These are phyloP conservation scores for Ancistrus triradiatus DNA, from an alignment of 2,113 vertebrate species.

Conservation along the genomic window DNA sequence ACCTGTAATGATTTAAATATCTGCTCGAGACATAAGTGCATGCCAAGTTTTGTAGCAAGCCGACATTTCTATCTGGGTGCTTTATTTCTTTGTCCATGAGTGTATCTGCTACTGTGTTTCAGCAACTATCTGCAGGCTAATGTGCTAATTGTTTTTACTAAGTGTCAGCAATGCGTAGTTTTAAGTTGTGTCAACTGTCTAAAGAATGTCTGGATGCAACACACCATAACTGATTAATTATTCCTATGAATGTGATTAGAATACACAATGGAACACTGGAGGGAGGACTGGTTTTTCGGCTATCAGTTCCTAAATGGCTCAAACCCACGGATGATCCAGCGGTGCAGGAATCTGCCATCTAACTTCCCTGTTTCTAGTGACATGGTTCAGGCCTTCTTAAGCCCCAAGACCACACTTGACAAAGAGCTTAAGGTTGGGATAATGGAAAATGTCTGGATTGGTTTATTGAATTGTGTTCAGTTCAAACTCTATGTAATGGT, in stretches of 20 bases:
- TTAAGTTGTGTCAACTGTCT: too few species aligned
- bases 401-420: conserved; percentile 53
- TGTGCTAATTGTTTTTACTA: too few species aligned
- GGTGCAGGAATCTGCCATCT: conserved; percentile 61
- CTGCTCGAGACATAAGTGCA: too few species aligned
- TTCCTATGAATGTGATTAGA: conserved; percentile 52
- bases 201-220: not conserved
- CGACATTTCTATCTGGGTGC: too few species aligned
- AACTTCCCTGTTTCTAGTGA: conserved; percentile 68
- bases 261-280: conserved; percentile 72
- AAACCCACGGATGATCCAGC: conserved; percentile 74
- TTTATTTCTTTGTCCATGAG: too few species aligned
- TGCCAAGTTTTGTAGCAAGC: too few species aligned
- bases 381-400: conserved; percentile 64
- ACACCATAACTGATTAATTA: not conserved
- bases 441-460: too few species aligned
- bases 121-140: too few species aligned
- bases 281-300: conserved; percentile 74
- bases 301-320: conserved; percentile 79
- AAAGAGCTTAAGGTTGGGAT: conserved; percentile 69
- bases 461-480: too few species aligned
- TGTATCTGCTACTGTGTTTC: too few species aligned
- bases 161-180: not conserved
- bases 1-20: too few species aligned
- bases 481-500: too few species aligned